Evolutionary conservation across 2,888 invertebrate genomes (phyloP), one percentile per base, ranked within the genome.

Genomic region (Plemyria rubiginata): DNA sequence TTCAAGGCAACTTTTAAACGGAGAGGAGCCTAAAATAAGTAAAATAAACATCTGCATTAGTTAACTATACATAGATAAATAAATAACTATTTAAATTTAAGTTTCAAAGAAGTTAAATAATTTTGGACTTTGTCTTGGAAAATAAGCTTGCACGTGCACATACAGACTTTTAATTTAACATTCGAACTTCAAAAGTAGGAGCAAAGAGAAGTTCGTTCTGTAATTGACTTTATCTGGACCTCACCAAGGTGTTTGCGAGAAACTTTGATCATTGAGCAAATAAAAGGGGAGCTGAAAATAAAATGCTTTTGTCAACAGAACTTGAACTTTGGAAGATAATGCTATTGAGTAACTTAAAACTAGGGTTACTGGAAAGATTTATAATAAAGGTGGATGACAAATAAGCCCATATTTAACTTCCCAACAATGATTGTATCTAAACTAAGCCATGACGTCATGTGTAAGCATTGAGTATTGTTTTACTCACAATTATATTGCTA

Each of bases 231-330:
- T 70, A 72, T 70, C 45, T 54, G 67, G 62, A 71, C 55, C 70
- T 61, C 43, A 66, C 45, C 50, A 59, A 67, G 49, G 54, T 61
- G 62, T 62, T 68, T 62, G 65, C 58, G 61, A 61, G 54, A 66
- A 78, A 78, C 68, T 78, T 78, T 54, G 29, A 59, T 64, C 71
- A 70, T 72, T 72, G 70, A 63, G 66, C 60, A 72, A 75, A 73
- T 72, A 73, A 68, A 60, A 54, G 62, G 51, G 50, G 55, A 73
- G 62, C 70, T 65, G 65, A 66, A 67, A 70, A 60, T 65, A 62
- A 43, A 67, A 73, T 65, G 56, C 22, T 56, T 38, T 54, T 53
- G 53, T 60, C 48, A 62, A 64, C 62, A 62, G 53, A 54, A 54
- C 54, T 54, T 43, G 6, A 50, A 60, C 50, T 54, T 54, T 41